Evolutionary conservation across 2,113 vertebrate genomes (phyloP), one percentile per base, ranked within the genome.

Genomic region (Xenopus laevis): DNA sequence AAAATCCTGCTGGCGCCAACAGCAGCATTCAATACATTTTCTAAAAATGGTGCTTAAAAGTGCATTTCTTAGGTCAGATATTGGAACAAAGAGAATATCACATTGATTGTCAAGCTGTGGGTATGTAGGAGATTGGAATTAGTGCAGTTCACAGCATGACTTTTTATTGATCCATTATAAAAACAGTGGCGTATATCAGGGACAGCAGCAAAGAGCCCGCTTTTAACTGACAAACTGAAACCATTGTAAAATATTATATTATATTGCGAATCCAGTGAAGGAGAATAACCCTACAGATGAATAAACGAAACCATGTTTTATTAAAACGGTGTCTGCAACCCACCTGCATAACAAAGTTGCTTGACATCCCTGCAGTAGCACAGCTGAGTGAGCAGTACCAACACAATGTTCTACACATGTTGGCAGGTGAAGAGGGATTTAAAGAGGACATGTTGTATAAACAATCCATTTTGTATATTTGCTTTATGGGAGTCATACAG

Each of bases 91-190:
- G 46, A 67, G 71, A 74, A 67, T 46, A 27, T 73, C 18, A 46
- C 55, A 74, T 59, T 74, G 63, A 74, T 67, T 67, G 72, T 60
- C 72, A 68, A 61, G n/a, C 64, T 61, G 64, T 53, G 57, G 72
- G 40, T 27, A 40, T 52, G 55, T 17, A 67, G 64, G 72, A 74
- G 55, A 21, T 23, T 11, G 40, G 21, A 74, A 74, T 74, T 74
- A 74, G 64, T 68, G 40, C 72, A 61, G 55, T 3, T 59, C 72
- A 45, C 65, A 62, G 72, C 72, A 46, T 27, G 71, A 13, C 20
- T 65, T 30, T 67, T 74, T 68, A 74, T 74, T 45, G 65, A 74
- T 74, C 65, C n/a, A 74, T 68, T 68, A 21, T 47, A 67, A 21
- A 45, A 67, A 45, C 40, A 66, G 11, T 23, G 44, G 20, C 47